Conservation (phyloP, 2,113 vertebrate genomes). For the Amazona guildingii region DNA sequence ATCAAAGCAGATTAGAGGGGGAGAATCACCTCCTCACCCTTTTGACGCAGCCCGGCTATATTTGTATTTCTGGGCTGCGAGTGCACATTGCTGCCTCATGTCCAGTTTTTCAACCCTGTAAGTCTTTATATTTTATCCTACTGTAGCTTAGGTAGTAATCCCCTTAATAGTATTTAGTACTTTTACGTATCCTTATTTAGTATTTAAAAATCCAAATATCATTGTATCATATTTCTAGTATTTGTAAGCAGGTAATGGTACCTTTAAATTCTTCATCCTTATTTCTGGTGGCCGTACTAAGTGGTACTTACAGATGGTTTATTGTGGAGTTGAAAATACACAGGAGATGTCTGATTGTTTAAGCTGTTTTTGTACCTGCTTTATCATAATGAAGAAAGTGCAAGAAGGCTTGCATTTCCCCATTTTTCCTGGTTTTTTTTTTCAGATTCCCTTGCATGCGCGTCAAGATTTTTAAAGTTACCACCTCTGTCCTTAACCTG, state of each 20-base stretch:
- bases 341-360: neutral
- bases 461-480: neutral
- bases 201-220: neutral
- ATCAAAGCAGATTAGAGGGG: fast-evolving
- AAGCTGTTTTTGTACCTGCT: neutral
- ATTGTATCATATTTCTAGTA: neutral
- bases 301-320: neutral
- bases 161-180: neutral
- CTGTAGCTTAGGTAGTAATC: neutral
- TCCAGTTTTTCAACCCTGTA: neutral
- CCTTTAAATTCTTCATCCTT: neutral
- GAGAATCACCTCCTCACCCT: neutral
- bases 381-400: neutral
- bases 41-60: neutral
- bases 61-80: neutral
- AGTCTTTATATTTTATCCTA: neutral
- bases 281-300: neutral
- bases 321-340: neutral
- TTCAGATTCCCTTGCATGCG: neutral
- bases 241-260: neutral
- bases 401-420: neutral
- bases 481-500: neutral
- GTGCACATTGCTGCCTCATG: fast-evolving
- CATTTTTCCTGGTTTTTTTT: neutral
- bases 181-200: neutral